Percentiles rank a stretch among this genome's conserved stretches.
phyloP scores from a whole-genome alignment of 2,113 vertebrate genomes.

The Apodemus speciosus region DNA sequence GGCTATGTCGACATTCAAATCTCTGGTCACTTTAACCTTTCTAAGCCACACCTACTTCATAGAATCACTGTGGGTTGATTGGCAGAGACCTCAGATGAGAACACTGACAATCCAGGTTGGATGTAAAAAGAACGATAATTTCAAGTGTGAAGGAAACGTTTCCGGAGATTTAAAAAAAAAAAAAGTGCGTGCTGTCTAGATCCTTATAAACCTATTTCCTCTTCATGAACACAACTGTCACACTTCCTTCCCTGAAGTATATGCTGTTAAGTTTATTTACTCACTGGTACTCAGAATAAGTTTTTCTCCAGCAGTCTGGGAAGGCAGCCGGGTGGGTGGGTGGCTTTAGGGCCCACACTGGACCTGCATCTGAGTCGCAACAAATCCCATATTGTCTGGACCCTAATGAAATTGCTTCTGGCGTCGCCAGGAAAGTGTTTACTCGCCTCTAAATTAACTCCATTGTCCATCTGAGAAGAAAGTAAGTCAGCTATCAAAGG shows the following conservation, averaged over 20 bases:
- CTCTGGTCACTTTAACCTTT: background rate
- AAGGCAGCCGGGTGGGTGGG: constrained; percentile 4
- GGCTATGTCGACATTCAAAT: background rate
- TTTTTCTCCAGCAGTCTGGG: background rate
- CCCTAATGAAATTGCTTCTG: background rate
- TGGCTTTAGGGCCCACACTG: background rate
- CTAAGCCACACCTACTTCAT: background rate
- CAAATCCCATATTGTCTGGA: constrained; percentile 47
- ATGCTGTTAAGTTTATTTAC: constrained; percentile 16
- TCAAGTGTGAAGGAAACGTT: background rate
- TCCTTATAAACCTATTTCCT: background rate
- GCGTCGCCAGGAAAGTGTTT: constrained; percentile 5
- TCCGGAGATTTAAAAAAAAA: background rate
- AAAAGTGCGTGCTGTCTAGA: too few species aligned
- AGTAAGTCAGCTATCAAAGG: background rate
- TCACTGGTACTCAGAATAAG: background rate
- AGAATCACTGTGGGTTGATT: background rate
- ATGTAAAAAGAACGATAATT: background rate
- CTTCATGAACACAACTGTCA: background rate
- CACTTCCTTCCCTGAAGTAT: background rate
- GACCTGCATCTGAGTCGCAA: background rate
- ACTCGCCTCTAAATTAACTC: constrained; percentile 36
- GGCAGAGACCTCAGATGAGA: background rate
- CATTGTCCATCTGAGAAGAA: constrained; percentile 48
- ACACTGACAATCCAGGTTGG: background rate